Evolutionary conservation across 2,888 invertebrate genomes (phyloP), one percentile per base, ranked within the genome.

Genomic region (Mechanitis messenoides): DNA sequence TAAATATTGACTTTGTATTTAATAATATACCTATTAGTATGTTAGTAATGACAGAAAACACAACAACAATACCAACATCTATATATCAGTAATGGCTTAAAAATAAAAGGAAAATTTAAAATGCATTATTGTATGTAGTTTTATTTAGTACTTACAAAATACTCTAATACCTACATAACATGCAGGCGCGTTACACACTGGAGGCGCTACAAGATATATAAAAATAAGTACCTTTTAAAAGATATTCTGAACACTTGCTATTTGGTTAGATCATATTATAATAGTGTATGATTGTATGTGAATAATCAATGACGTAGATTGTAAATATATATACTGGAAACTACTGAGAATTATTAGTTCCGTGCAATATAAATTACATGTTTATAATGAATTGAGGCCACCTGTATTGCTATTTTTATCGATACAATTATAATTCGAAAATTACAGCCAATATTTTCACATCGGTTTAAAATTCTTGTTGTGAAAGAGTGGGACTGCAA

Each of bases 121-220:
- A 50, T 50, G 50, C 50, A 31, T 31, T 50, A 31, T 31, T 50
- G 31, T 50, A 31, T 31, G 28, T 31, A 50, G 9, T 50, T 50
- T 50, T 50, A 50, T 50, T 50, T 42, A 11, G 31, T 50, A 50
- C 31, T 50, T 50, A 50, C 42, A 50, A 50, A 50, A 50, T 50
- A 50, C 11, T 50, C 50, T 50, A 50, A 50, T 31, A 50, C 50
- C 50, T 50, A 50, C 50, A 50, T 50, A 50, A 50, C 50, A 50
- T 28, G 50, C 50, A 5, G 50, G 7, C 31, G 50, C 47, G 47
- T 28, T 35, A 35, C 47, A 31, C 50, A 50, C 31, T 31, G 9
- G 7, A 31, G 28, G 28, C 31, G 31, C 42, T 7, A 3, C 7
- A 28, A 6, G 31, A 9, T 7, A 50, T 31, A 50, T 50, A 50